phyloP scores from a whole-genome alignment of 2,113 vertebrate species.

The Rana temporaria region DNA sequence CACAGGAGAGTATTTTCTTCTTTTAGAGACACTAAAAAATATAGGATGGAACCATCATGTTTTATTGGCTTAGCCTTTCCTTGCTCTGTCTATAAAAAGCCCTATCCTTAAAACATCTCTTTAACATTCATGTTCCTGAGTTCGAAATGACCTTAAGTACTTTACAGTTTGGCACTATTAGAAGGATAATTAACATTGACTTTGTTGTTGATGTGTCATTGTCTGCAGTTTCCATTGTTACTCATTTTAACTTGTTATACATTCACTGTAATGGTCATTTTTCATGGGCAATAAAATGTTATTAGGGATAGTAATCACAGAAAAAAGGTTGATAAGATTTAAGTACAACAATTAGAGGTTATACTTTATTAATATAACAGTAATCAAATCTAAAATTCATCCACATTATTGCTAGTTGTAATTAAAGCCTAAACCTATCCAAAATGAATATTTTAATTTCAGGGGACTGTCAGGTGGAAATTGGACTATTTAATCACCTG shows the following conservation, averaged over 20 bases:
- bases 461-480: no score
- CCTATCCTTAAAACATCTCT: conserved; percentile 78
- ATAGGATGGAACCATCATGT: conserved; percentile 74
- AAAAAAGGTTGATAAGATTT: no score
- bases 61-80: conserved; percentile 85
- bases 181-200: conserved; percentile 78
- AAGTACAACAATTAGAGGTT: no score
- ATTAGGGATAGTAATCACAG: no score
- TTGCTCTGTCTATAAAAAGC: conserved; percentile 84
- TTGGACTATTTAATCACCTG: no score
- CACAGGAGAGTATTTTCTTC: conserved; percentile 68
- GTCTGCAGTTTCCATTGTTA: conserved; percentile 72
- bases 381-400: no score
- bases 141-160: conserved; percentile 73
- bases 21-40: conserved; percentile 78
- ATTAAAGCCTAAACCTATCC: no score
- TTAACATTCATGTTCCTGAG: conserved; percentile 76
- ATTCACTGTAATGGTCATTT: neutral
- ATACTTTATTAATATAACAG: no score
- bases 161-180: conserved; percentile 77
- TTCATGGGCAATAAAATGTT: no score
- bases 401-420: no score
- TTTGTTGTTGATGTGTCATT: conserved; percentile 72
- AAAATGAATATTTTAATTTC: no score
- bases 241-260: neutral